Base-by-base conservation (phyloP, 2,113 vertebrate species). In the Callionymus lyra region DNA sequence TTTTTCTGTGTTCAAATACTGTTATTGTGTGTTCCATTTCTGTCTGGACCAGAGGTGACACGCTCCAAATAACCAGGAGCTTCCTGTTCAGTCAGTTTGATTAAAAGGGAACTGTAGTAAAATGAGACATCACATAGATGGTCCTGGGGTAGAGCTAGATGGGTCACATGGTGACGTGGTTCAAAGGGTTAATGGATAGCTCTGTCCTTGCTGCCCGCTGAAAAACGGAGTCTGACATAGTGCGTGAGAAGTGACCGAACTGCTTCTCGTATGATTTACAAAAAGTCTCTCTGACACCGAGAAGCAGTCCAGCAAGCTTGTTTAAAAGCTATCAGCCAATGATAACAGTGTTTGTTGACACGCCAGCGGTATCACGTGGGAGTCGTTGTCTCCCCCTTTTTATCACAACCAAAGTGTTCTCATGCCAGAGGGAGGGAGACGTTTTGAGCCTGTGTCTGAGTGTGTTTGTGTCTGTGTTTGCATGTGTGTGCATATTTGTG, bases 341-440 rank as follows among this genome's bases (percentile, higher is more conserved):
- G 44, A 70, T 56, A 61, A 60, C 43, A 56, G 72, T 68, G 64
- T 68, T 50, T 43, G 17, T 40, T 38, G 58, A 65, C 57, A 53
- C 68, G 65, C 52, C 54, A 33, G 37, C 64, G 68, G 72, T 52
- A 54, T 68, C 55, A 60, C 69, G 60, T 52, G 41, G 56, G 67
- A 73, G 54, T 44, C 61, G 27, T 56, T 34, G 53, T 49, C 51
- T 59, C 41, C 52, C 41, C 65, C 53, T 60, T 48, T 50, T 50
- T 65, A 51, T 68, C 68, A 74, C n/a, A n/a, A n/a, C 50, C 27
- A 4, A 60, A 50, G 35, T 56, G 63, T 72, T 63, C 48, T 79
- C 76, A 76, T 76, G 68, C 72, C 74, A 78, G 81, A 83, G 81
- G 78, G 78, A 83, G 78, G 78, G 81, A 80, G 81, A 79, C 76